These are phyloP conservation scores for Pelvicachromis taeniatus DNA, from an alignment of 2,113 vertebrate genomes.

Conservation along the genomic window DNA sequence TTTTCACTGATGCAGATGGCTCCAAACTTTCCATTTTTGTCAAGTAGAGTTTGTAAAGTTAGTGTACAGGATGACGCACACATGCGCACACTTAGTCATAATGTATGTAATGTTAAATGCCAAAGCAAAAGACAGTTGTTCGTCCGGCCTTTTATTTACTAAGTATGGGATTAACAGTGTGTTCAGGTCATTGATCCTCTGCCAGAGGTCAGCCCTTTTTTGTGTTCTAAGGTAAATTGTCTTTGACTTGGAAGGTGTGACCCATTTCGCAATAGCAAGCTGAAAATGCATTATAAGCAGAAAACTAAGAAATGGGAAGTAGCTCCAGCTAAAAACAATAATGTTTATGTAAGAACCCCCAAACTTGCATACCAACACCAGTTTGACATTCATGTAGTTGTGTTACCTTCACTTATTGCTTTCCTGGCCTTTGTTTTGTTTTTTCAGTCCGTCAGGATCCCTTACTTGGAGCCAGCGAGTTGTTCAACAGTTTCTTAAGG, in stretches of 20 bases:
- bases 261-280: background rate
- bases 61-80: background rate
- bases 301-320: background rate
- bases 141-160: background rate
- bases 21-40: slow-evolving; percentile 3
- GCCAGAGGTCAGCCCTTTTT: background rate
- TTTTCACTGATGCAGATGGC: slow-evolving; percentile 39
- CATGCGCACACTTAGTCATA: background rate
- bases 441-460: slow-evolving; percentile 90
- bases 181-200: background rate
- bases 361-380: background rate
- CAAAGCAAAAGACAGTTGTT: background rate
- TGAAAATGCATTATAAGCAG: background rate
- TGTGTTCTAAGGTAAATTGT: background rate
- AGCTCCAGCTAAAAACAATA: background rate
- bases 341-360: background rate
- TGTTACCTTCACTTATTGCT: background rate
- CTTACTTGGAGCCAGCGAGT: slow-evolving; percentile 85
- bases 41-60: background rate
- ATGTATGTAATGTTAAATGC: background rate
- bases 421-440: background rate
- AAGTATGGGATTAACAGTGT: background rate
- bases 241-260: background rate
- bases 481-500: slow-evolving; percentile 95
- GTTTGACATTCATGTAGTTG: background rate